Percentiles rank a stretch among this genome's conserved stretches.
Evolutionary conservation across 2,888 invertebrate species (phyloP).

Genomic region (Dioctria rufipes): DNA sequence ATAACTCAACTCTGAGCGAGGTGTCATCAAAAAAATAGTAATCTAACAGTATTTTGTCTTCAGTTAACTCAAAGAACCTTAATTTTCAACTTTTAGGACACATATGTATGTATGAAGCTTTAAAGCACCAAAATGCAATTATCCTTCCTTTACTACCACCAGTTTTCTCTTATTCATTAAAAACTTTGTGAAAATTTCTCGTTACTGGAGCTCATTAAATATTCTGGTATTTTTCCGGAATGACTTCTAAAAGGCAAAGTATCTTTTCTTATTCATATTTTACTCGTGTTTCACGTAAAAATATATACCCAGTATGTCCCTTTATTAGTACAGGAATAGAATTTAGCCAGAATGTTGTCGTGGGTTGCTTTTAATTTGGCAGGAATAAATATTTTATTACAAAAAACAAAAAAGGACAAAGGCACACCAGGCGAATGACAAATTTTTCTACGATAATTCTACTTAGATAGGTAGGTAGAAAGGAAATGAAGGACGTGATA

Average conservation of each 20-base stretch:
- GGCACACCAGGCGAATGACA: constrained; percentile 43
- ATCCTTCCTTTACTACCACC: no score
- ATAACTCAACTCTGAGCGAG: no score
- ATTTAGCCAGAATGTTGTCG: background rate
- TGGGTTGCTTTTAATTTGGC: constrained; percentile 34
- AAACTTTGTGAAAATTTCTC: constrained; percentile 18
- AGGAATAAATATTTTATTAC: constrained; percentile 48
- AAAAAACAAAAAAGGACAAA: constrained; percentile 32
- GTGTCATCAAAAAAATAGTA: no score
- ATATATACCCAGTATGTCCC: background rate
- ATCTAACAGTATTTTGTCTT: no score
- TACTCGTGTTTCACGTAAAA: constrained; percentile 38
- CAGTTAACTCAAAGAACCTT: no score
- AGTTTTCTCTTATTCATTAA: no score
- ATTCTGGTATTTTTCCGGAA: constrained; percentile 32
- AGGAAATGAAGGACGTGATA: background rate
- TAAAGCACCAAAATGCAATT: no score
- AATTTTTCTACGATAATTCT: constrained; percentile 32
- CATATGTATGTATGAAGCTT: no score
- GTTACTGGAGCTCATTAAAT: constrained; percentile 13
- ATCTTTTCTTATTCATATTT: constrained; percentile 35
- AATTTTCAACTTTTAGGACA: no score
- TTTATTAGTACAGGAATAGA: background rate
- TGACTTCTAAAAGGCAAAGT: background rate
- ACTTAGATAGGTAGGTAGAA: background rate